A percentile compares a stretch with the other conserved stretches of the same genome.
Conservation (phyloP, 2,797 vertebrate species). For the Silurus aristotelis region DNA sequence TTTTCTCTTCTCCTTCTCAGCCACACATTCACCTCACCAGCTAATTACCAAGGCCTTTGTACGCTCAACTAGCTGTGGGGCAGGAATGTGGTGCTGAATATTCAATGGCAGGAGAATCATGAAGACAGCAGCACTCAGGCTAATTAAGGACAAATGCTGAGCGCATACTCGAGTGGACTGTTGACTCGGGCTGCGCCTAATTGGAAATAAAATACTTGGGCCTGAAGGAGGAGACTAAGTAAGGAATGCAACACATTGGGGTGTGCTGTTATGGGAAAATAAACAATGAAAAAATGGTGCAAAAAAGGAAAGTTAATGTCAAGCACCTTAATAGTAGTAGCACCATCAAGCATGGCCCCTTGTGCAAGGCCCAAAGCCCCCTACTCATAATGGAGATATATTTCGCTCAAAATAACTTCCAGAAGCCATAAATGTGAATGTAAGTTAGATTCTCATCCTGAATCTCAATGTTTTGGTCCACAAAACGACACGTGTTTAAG, state of each 20-base stretch:
- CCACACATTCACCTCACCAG: conserved; percentile 1
- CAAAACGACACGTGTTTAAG: too few species aligned
- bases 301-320: background rate
- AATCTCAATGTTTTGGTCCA: too few species aligned
- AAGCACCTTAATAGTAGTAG: background rate
- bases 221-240: background rate
- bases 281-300: background rate
- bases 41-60: conserved; percentile 14
- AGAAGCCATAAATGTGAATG: too few species aligned
- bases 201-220: background rate
- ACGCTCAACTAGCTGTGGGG: conserved; percentile 4
- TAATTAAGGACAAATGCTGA: conserved; percentile 15
- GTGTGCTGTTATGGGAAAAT: background rate
- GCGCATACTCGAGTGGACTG: conserved; percentile 16
- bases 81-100: conserved; percentile 9
- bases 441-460: too few species aligned
- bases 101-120: background rate
- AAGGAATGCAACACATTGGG: background rate
- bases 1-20: background rate
- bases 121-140: conserved; percentile 5
- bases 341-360: too few species aligned
- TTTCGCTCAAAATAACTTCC: too few species aligned
- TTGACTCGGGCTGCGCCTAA: conserved; percentile 13
- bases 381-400: too few species aligned
- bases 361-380: too few species aligned